Percentiles rank a stretch among this genome's conserved stretches.
These are phyloP conservation scores for Buathra laborator DNA, from an alignment of 2,888 invertebrate genomes.

Conservation along the genomic window DNA sequence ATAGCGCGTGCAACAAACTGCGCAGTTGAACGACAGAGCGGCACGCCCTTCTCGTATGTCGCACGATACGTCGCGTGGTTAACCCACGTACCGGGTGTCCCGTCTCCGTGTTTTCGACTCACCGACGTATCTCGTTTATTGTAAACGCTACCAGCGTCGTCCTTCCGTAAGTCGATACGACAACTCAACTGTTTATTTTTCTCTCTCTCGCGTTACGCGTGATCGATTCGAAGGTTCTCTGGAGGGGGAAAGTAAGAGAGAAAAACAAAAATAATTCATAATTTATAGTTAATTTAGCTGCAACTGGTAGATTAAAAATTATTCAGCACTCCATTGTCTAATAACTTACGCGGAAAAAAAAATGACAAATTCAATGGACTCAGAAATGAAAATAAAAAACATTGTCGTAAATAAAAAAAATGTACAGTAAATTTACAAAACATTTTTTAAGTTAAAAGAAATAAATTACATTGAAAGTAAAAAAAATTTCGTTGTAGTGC, in stretches of 20 bases:
- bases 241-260: neutral
- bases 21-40: slow-evolving; percentile 82
- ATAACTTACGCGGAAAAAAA: too few relatives aligned
- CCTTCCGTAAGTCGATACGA: neutral
- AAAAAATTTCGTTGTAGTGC: too few relatives aligned
- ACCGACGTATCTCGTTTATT: neutral
- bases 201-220: neutral
- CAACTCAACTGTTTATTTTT: neutral
- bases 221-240: neutral
- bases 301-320: too few relatives aligned
- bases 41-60: slow-evolving; percentile 84
- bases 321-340: too few relatives aligned
- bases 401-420: too few relatives aligned
- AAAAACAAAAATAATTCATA: neutral
- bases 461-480: too few relatives aligned
- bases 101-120: slow-evolving; percentile 60
- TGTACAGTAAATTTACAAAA: too few relatives aligned
- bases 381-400: too few relatives aligned
- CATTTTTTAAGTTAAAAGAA: too few relatives aligned
- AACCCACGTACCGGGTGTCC: slow-evolving; percentile 78
- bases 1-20: slow-evolving; percentile 83
- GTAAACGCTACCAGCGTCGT: neutral
- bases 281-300: too few relatives aligned
- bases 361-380: too few relatives aligned
- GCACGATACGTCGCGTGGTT: slow-evolving; percentile 80